Base-by-base conservation (phyloP, 2,888 invertebrate genomes). In the Drosophila leonis region DNA sequence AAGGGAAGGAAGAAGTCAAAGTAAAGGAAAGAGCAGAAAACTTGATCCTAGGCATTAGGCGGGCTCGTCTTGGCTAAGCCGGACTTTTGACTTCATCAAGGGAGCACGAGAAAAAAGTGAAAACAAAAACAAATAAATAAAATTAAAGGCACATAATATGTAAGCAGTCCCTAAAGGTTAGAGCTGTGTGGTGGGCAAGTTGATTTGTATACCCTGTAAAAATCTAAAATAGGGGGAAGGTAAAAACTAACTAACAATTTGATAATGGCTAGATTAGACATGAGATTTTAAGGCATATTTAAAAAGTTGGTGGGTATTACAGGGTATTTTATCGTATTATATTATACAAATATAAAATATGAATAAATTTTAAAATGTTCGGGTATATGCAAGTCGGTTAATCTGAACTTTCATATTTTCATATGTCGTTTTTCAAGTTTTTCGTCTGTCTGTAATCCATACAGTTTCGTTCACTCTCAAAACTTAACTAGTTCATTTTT, bases 61-160 rank as follows among this genome's bases (percentile, higher is more conserved):
- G 57, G 71, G 56, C 62, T 57, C 37, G 27, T 20, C 52, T 42
- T 37, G 56, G 46, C 51, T 55, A 37, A 62, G 48, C 31, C 35
- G 60, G 75, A 74, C 66, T 76, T 76, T 66, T 71, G 64, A 49
- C 63, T 71, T 63, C 41, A 75, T 57, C 52, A 65, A 51, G 60
- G 35, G 39, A 52, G 29, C 54, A 18, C 0, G n/a, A 18, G 1
- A 24, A 24, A 10, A 37, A 35, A 31, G 15, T 48, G 12, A n/a
- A 56, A 56, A 56, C 41, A 60, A 75, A 75, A 79, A 79, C 64
- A 76, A 63, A 80, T 76, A 80, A 76, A 80, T 80, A 77, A 80
- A 80, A 80, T 77, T 71, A 71, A 62, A 51, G 48, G 31, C 65
- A 66, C 24, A 62, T 76, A 42, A 51, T 52, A 61, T 35, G 70